phyloP scores from a whole-genome alignment of 2,113 vertebrate genomes.

The Chaetodon auriga region DNA sequence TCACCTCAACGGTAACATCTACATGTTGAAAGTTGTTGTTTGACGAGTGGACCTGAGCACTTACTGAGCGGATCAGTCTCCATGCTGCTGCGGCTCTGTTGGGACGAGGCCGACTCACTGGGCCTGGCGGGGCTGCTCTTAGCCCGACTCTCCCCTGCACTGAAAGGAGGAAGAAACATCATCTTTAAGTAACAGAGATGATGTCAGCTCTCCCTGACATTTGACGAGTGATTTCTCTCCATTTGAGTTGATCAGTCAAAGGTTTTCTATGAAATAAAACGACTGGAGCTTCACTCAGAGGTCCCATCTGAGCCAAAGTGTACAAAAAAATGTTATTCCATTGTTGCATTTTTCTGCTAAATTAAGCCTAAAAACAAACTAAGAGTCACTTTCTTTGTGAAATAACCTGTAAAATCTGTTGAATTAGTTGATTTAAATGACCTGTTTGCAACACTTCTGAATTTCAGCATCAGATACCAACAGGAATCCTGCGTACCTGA shows the following conservation, averaged over 20 bases:
- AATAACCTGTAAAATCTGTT: too few species aligned
- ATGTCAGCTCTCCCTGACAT: not conserved
- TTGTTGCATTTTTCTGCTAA: too few species aligned
- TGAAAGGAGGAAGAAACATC: constrained; percentile 47
- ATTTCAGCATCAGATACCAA: not conserved
- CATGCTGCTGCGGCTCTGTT: constrained; percentile 78
- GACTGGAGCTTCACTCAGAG: too few species aligned
- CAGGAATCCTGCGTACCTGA: constrained; percentile 78
- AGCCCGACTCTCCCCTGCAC: constrained; percentile 86
- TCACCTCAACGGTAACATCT: not conserved
- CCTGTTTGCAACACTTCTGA: not conserved
- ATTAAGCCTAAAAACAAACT: too few species aligned
- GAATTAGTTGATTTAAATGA: too few species aligned
- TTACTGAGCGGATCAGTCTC: constrained; percentile 90
- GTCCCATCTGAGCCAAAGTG: too few species aligned
- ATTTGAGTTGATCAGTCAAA: not conserved
- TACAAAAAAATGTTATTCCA: too few species aligned
- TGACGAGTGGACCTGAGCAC: constrained; percentile 36
- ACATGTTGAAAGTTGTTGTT: not conserved
- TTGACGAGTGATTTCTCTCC: not conserved
- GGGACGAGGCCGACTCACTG: constrained; percentile 82
- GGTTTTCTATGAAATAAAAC: not conserved
- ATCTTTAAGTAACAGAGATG: not conserved
- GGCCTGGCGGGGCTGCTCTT: constrained; percentile 92
- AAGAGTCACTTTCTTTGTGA: too few species aligned